A percentile compares a stretch with the other conserved stretches of the same genome.
These are phyloP conservation scores for Ridgeia piscesae DNA, from an alignment of 1,140 invertebrate species.

Conservation along the genomic window DNA sequence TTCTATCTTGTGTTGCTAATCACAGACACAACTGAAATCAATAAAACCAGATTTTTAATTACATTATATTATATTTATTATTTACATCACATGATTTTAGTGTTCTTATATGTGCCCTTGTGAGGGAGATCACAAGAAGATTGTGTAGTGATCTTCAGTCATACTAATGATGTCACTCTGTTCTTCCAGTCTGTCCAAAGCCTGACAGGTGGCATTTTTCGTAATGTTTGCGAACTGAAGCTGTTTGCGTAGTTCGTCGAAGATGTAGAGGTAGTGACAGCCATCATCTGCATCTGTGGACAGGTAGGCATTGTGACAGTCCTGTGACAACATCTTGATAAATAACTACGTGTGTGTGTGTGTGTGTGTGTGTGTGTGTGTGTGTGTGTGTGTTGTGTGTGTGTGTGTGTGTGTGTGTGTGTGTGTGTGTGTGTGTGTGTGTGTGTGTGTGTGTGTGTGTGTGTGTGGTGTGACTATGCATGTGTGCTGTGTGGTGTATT, in stretches of 20 bases:
- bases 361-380: too few relatives aligned
- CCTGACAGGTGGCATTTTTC: neutral
- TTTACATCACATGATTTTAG: neutral
- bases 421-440: too few relatives aligned
- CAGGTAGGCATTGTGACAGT: too few relatives aligned
- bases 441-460: too few relatives aligned
- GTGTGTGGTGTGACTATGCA: too few relatives aligned
- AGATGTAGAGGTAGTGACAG: neutral
- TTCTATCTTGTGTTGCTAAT: too few relatives aligned
- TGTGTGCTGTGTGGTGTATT: too few relatives aligned
- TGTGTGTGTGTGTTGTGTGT: too few relatives aligned
- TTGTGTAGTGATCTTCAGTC: neutral
- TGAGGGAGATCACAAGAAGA: neutral
- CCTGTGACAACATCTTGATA: too few relatives aligned
- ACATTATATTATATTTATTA: too few relatives aligned
- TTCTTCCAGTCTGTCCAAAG: constrained; percentile 7
- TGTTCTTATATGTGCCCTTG: neutral
- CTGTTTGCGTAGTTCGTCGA: neutral
- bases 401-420: too few relatives aligned
- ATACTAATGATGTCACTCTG: constrained; percentile 8
- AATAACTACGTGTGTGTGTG: too few relatives aligned
- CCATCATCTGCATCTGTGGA: constrained; percentile 6
- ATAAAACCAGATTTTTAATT: neutral
- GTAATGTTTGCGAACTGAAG: neutral
- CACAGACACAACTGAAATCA: neutral